Percentiles rank a stretch among this genome's conserved stretches.
These are phyloP conservation scores for Nemopilema nomurai DNA, from an alignment of 30 jellyfish, hydroid and myxozoan species.

Conservation along the genomic window DNA sequence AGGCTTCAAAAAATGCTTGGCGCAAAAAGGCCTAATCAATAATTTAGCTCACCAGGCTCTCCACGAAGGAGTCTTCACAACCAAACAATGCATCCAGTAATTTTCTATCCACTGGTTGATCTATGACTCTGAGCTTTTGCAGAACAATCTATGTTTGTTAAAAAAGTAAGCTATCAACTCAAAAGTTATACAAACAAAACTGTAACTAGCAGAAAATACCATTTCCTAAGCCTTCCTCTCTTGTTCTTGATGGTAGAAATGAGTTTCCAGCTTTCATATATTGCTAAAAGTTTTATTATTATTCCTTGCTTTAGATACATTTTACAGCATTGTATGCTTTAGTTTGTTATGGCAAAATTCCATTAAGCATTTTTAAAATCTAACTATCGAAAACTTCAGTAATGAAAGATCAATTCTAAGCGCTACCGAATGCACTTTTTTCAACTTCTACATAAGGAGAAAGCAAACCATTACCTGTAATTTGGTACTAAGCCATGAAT, in stretches of 20 bases:
- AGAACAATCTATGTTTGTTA: background rate
- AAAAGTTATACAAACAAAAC: background rate
- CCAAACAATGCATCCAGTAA: background rate
- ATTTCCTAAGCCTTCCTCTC: background rate
- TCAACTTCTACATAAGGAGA: background rate
- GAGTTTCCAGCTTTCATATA: background rate
- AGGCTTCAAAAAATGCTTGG: background rate
- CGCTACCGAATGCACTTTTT: background rate
- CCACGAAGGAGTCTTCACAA: slow-evolving; percentile 4
- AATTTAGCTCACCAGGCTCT: slow-evolving; percentile 2
- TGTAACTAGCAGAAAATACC: background rate
- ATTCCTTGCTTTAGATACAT: background rate
- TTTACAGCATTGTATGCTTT: too few species aligned
- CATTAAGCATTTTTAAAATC: too few species aligned
- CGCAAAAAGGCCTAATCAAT: background rate
- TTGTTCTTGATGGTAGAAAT: too few species aligned
- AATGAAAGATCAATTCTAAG: background rate
- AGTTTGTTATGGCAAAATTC: too few species aligned
- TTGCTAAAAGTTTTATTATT: background rate
- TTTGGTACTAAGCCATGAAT: slow-evolving; percentile 37
- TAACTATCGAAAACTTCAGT: too few species aligned
- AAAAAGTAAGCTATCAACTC: background rate
- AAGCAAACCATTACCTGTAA: slow-evolving; percentile 10
- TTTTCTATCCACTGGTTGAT: background rate
- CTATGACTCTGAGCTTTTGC: background rate